Evolutionary conservation across 2,113 vertebrate species (phyloP), one percentile per base, ranked within the genome.

Genomic region (Semnopithecus entellus): DNA sequence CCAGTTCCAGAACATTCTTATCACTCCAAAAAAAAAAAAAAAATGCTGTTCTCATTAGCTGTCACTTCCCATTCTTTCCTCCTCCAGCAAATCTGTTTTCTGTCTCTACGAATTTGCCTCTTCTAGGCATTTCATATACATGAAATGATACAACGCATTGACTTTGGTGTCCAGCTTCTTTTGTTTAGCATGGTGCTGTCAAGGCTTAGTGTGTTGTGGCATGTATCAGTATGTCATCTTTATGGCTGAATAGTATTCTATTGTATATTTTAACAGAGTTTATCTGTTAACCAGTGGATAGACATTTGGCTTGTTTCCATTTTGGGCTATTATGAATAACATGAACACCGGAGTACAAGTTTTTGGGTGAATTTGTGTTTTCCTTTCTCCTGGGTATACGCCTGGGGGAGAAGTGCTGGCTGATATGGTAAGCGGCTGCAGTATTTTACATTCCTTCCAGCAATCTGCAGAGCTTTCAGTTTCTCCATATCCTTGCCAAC

Each of bases 381-480:
- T 75, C 52, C 22, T 35, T 57, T 88, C 57, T 55, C 27, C 20
- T 23, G 16, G 57, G 23, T 50, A 7, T n/a, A 4, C 8, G 35
- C 23, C 64, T 16, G 18, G 35, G 57, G 6, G 27, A 9, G n/a
- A 45, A 40, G 17, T 17, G 17, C 40, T 8, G 18, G n/a, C 48
- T 48, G 8, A 1, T 17, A 0, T 5, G 25, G 4, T 25, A 68
- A 81, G 32, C 8, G 25, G 64, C 68, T 4, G 35, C 17, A 2
- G 55, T 48, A 23, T 75, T 57, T 25, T 9, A 10, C 45, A 7
- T 66, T n/a, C 76, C 48, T 30, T 10, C 1, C 8, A 76, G 73
- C 13, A 6, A 1, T 2, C 6, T 4, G 7, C 1, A 55, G 40
- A 16, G 59, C 12, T 22, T 75, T 64, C 17, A 3, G 0, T 22